Conservation (phyloP, 2,888 invertebrate species). For the Frankliniella intonsa region DNA sequence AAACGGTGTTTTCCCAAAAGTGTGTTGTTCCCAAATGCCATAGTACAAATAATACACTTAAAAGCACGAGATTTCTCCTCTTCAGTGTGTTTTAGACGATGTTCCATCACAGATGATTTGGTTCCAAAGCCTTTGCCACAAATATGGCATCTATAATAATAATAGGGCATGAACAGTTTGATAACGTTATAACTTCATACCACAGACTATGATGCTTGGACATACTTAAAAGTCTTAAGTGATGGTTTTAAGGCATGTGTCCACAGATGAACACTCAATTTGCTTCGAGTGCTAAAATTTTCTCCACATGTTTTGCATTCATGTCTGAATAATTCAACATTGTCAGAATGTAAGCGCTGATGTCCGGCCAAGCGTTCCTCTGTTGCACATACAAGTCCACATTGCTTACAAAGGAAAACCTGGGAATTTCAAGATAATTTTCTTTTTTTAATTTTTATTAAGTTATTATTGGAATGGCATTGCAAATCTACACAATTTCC, state of each 20-base stretch:
- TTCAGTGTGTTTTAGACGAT: neutral
- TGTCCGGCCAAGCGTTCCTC: neutral
- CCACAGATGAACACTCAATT: neutral
- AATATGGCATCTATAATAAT: neutral
- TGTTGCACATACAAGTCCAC: neutral
- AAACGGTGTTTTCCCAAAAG: neutral
- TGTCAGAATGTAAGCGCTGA: neutral
- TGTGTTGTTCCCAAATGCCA: slow-evolving; percentile 14
- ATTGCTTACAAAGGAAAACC: neutral
- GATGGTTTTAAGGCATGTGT: neutral
- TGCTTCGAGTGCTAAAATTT: neutral
- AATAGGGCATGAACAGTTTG: neutral
- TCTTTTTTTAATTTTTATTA: neutral
- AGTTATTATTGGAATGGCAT: neutral
- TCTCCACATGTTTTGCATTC: slow-evolving; percentile 20
- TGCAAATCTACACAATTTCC: neutral
- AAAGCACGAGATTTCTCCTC: slow-evolving; percentile 10
- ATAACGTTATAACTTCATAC: too few species aligned
- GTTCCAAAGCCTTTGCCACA: neutral
- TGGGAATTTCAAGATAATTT: neutral
- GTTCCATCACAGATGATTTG: neutral
- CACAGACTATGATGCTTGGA: too few species aligned
- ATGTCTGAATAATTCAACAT: neutral
- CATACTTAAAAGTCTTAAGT: neutral
- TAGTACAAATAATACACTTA: neutral